These are phyloP conservation scores for Cyanocitta stelleri DNA, from an alignment of 2,113 vertebrate genomes.

Conservation along the genomic window DNA sequence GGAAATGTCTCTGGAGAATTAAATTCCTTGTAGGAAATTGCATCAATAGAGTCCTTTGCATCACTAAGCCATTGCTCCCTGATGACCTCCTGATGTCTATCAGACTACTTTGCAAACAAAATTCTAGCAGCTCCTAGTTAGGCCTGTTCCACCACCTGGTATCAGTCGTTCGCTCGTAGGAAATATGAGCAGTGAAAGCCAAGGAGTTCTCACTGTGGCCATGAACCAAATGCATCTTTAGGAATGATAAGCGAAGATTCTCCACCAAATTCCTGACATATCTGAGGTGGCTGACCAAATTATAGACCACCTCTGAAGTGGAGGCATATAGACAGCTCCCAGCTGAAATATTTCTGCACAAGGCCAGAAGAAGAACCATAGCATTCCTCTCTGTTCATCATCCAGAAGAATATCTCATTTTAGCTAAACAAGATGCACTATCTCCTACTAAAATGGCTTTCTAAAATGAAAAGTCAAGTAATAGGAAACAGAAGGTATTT, in stretches of 20 bases:
- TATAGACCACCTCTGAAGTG: neutral
- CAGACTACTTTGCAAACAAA: neutral
- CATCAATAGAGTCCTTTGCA: neutral
- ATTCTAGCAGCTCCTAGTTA: neutral
- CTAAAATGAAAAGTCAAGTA: slow-evolving; percentile 28
- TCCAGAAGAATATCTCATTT: neutral
- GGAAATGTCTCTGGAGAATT: neutral
- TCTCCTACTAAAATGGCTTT: slow-evolving; percentile 19
- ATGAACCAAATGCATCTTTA: neutral
- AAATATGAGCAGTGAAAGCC: neutral
- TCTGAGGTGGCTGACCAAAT: neutral
- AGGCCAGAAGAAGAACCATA: neutral
- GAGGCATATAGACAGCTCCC: neutral
- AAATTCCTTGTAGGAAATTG: neutral
- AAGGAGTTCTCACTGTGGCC: neutral
- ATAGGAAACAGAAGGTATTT: slow-evolving; percentile 24
- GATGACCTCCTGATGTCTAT: neutral
- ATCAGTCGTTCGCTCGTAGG: neutral
- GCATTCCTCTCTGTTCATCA: neutral
- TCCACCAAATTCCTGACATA: neutral
- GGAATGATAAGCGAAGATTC: neutral
- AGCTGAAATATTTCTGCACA: neutral
- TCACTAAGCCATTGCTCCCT: neutral
- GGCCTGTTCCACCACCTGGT: neutral
- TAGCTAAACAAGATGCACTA: neutral